phyloP scores from a whole-genome alignment of 2,888 invertebrate genomes.

The Thereva nobilitata region DNA sequence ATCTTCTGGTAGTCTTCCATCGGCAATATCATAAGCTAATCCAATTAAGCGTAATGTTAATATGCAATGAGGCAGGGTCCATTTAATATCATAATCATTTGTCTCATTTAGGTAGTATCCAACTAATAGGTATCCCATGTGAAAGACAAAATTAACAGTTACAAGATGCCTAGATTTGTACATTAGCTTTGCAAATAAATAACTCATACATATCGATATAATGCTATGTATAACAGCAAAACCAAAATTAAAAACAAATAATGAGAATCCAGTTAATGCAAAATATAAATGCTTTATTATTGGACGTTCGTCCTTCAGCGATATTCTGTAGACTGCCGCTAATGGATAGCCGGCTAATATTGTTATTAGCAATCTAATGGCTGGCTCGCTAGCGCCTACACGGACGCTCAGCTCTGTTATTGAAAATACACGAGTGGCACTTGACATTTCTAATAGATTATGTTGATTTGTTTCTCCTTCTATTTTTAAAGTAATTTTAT shows the following conservation, averaged over 20 bases:
- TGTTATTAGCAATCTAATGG: slow-evolving; percentile 67
- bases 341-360: slow-evolving; percentile 73
- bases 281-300: slow-evolving; percentile 75
- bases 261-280: slow-evolving; percentile 68
- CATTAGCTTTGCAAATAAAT: slow-evolving; percentile 66
- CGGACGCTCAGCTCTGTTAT: slow-evolving; percentile 55
- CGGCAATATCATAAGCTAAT: slow-evolving; percentile 76
- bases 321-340: slow-evolving; percentile 66
- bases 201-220: slow-evolving; percentile 72
- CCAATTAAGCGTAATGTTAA: slow-evolving; percentile 87
- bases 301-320: slow-evolving; percentile 61
- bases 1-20: slow-evolving; percentile 70
- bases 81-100: slow-evolving; percentile 88
- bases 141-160: slow-evolving; percentile 74
- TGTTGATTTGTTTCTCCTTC: too few species aligned
- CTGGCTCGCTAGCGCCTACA: slow-evolving; percentile 67
- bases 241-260: slow-evolving; percentile 88
- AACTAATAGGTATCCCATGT: slow-evolving; percentile 75
- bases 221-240: slow-evolving; percentile 74
- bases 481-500: too few species aligned
- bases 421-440: slow-evolving; percentile 33
- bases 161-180: slow-evolving; percentile 60
- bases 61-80: slow-evolving; percentile 98
- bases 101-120: slow-evolving; percentile 84
- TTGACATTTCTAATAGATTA: not conserved